Base-by-base conservation (phyloP, 2,797 vertebrate species). In the Neomorphus geoffroyi region DNA sequence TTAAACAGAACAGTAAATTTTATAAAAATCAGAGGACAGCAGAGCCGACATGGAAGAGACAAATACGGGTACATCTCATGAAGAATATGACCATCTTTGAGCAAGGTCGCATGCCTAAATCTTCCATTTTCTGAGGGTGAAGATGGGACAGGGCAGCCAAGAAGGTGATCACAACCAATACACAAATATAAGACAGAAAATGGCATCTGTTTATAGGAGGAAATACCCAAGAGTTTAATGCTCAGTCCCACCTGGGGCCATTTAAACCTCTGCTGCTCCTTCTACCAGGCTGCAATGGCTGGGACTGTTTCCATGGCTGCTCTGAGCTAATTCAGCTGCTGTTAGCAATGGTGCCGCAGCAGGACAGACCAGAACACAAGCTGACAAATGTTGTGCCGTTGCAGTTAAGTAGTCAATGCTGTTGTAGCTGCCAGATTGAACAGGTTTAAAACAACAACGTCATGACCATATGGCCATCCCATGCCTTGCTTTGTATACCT, bases 81-180 rank as follows among this genome's bases (percentile, higher is more conserved):
- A 82, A 27, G 21, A 80, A 50, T 27, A 3, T 8, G 4, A 26
- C 39, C 0, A 1, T 13, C 22, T 74, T n/a, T 57, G 37, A 79
- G 61, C 7, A 28, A 56, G 8, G 21, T 50, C 26, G 41, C 10
- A 9, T 4, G 14, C 5, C 13, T 27, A 81, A 15, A 73, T 32
- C 13, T 75, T 64, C 14, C 19, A 24, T 1, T 60, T 77, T 73
- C n/a, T 18, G 6, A 45, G n/a, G 1, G 0, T 11, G 30, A 80
- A 50, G 12, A 4, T n/a, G 21, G 3, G 26, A 22, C n/a, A 35
- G 2, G 0, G 7, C 4, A 77, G 10, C 5, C n/a, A 43, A 66
- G 57, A 73, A 58, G 13, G 10, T 19, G 16, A 74, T 57, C 41
- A 32, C 6, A 72, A 18, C 15, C 10, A 53, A 48, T 12, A 65